These are phyloP conservation scores for Leuciscus waleckii DNA, from an alignment of 2,797 vertebrate genomes.

Conservation along the genomic window DNA sequence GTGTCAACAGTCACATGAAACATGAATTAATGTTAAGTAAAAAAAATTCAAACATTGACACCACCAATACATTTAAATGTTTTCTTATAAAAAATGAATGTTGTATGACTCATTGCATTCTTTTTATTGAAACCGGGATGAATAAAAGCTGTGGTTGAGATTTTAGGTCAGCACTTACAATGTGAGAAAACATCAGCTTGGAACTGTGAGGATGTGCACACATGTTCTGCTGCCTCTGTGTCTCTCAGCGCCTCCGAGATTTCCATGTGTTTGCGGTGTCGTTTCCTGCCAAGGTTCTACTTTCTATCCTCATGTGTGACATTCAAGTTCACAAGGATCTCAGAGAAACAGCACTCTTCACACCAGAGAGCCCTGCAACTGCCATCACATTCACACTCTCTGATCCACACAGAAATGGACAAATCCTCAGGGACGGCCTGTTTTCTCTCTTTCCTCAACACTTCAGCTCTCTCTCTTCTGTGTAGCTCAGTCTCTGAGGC, in stretches of 20 bases:
- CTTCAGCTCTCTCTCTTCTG: conserved; percentile 21
- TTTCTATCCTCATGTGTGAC: conserved; percentile 76
- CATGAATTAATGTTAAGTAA: not conserved
- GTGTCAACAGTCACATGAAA: not conserved
- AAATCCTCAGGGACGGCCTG: conserved; percentile 72
- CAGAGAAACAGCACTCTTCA: conserved; percentile 53
- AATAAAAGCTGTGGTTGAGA: not conserved
- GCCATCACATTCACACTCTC: conserved; percentile 76
- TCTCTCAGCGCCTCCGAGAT: conserved; percentile 56
- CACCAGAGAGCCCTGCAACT: conserved; percentile 64
- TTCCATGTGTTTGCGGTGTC: conserved; percentile 69
- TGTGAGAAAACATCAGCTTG: conserved; percentile 20
- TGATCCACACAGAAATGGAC: conserved; percentile 69
- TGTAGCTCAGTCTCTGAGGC: not conserved
- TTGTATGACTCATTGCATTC: not conserved
- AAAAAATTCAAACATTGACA: not conserved
- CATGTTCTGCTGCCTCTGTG: conserved; percentile 18
- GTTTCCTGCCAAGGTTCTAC: conserved; percentile 68
- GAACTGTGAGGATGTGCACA: conserved; percentile 13
- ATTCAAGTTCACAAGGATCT: conserved; percentile 72
- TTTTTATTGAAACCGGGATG: not conserved
- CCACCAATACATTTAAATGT: not conserved
- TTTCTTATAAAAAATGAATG: not conserved
- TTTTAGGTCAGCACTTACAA: conserved; percentile 29
- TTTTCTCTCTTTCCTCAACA: conserved; percentile 39